Evolutionary conservation across 2,888 invertebrate species (phyloP).

Genomic region (Pemphredon lugubris): DNA sequence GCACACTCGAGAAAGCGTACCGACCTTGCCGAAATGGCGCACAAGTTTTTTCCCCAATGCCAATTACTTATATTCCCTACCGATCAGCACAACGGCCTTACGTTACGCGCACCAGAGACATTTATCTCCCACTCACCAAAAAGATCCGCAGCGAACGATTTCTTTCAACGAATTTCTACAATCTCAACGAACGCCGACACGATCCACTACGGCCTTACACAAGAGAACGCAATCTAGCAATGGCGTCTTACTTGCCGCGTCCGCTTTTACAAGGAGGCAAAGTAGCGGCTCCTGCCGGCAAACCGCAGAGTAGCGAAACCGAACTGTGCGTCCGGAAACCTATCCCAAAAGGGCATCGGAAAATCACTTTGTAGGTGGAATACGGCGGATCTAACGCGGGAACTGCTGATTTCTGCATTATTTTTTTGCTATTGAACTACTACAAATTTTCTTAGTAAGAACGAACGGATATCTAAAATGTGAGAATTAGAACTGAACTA

Average conservation of each 20-base stretch:
- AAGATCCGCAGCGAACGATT: too few species aligned
- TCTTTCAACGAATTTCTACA: conserved; percentile 11
- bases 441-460: background rate
- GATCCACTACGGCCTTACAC: conserved; percentile 26
- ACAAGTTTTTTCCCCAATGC: conserved; percentile 19
- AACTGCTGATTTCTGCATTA: background rate
- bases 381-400: conserved; percentile 24
- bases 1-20: conserved; percentile 42
- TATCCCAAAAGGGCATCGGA: conserved; percentile 19
- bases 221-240: conserved; percentile 54
- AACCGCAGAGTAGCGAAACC: conserved; percentile 1
- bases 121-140: conserved; percentile 13
- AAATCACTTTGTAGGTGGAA: too few species aligned
- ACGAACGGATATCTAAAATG: too few species aligned
- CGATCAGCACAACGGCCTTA: background rate
- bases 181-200: conserved; percentile 20
- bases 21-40: conserved; percentile 51
- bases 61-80: background rate
- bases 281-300: conserved; percentile 29
- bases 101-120: background rate
- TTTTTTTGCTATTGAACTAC: background rate
- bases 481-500: too few species aligned
- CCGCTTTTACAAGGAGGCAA: conserved; percentile 28
- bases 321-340: conserved; percentile 34
- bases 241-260: conserved; percentile 63